A percentile compares a stretch with the other conserved stretches of the same genome.
Conservation (phyloP, 2,888 invertebrate genomes). For the Folsomia candida region DNA sequence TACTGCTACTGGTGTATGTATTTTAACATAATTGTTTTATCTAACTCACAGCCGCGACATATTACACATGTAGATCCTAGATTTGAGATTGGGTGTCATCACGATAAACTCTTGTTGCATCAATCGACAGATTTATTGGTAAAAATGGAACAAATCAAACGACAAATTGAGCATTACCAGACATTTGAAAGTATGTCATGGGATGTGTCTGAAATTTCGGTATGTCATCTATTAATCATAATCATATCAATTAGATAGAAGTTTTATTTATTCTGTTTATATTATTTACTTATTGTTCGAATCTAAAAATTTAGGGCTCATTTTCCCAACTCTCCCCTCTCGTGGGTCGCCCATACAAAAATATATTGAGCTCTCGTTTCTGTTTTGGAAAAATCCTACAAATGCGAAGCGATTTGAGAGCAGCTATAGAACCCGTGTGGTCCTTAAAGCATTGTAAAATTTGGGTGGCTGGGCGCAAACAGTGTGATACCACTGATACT, state of each 20-base stretch:
- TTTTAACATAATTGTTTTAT: not conserved
- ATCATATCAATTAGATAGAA: too few relatives aligned
- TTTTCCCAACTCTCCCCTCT: not conserved
- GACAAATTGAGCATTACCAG: not conserved
- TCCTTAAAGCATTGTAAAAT: too few relatives aligned
- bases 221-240: not conserved
- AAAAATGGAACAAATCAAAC: not conserved
- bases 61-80: not conserved
- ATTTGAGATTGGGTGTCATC: not conserved
- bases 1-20: too few relatives aligned
- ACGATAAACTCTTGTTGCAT: not conserved
- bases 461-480: too few relatives aligned
- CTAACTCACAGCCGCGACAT: not conserved
- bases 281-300: not conserved
- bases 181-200: not conserved
- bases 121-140: not conserved
- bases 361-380: not conserved
- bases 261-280: not conserved
- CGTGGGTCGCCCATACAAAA: not conserved
- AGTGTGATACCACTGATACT: too few relatives aligned
- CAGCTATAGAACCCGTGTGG: too few relatives aligned
- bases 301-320: not conserved
- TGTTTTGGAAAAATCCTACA: not conserved
- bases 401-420: not conserved
- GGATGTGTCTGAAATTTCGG: not conserved